Evolutionary conservation across 2,888 invertebrate genomes (phyloP).

Genomic region (Eubasilissa splendida): DNA sequence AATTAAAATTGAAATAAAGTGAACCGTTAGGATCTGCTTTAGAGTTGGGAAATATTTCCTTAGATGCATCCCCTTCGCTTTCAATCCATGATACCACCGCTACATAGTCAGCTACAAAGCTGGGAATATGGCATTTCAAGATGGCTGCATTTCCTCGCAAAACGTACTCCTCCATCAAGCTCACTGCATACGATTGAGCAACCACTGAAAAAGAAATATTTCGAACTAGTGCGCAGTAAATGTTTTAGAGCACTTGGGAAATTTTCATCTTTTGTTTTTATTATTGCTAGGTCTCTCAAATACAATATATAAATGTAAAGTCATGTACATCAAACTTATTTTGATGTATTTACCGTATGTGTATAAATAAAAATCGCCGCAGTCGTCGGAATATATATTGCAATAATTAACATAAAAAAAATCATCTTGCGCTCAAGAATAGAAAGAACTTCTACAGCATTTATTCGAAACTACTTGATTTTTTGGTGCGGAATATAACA

Average conservation of each 20-base stretch:
- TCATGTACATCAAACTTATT: no score
- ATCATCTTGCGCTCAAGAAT: no score
- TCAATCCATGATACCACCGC: conserved; percentile 89
- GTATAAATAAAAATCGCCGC: no score
- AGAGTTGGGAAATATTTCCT: conserved; percentile 59
- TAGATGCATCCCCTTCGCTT: conserved; percentile 76
- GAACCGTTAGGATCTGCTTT: conserved; percentile 55
- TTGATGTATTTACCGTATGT: no score
- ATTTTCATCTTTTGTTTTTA: neutral
- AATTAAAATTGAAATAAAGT: conserved; percentile 14
- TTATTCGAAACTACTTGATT: no score
- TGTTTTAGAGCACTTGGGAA: neutral
- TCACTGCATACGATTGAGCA: conserved; percentile 90
- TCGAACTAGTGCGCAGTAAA: conserved; percentile 23
- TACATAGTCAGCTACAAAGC: conserved; percentile 94
- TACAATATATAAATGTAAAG: no score
- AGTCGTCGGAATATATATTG: no score
- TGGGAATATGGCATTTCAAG: conserved; percentile 94
- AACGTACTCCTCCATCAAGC: conserved; percentile 94
- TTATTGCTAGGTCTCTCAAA: no score
- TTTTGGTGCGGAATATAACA: no score
- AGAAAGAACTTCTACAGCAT: no score
- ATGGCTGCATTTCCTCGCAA: conserved; percentile 92
- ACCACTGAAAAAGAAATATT: conserved; percentile 80
- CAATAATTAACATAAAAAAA: no score